Evolutionary conservation across 2,888 invertebrate species (phyloP), one percentile per base, ranked within the genome.

Genomic region (Euplexia lucipara): DNA sequence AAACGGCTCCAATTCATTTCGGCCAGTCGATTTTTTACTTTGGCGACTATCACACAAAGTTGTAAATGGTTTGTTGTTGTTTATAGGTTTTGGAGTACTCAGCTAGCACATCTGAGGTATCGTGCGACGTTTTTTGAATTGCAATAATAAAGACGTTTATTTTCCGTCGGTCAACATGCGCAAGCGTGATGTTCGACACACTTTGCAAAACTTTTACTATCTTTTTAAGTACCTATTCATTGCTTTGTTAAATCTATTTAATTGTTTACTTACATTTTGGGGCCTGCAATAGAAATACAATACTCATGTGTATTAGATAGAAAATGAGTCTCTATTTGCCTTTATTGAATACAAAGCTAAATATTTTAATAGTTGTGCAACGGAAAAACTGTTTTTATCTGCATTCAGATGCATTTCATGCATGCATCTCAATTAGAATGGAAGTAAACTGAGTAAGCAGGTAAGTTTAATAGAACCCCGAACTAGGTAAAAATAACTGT

Each of bases 181-280:
- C 61, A 73, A 72, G 79, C 81, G 75, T 56, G 68, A 61, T 75
- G 77, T 76, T 79, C 83, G 83, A 83, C 83, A 81, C 76, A 81
- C 81, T 75, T 82, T 66, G 54, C 56, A 56, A 41, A 57, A 88
- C 90, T 90, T 90, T 89, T 90, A 90, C 88, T 88, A 88, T 88
- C 88, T 86, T 71, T 82, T 76, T 70, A 61, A 71, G 73, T 65
- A 54, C 26, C 12, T 49, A 35, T 12, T 35, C 5, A 14, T 5
- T 72, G 69, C 49, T 82, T 54, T 42, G 54, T 52, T 79, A 75
- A 78, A 73, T 61, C 60, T 16, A n/a, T 20, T 4, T 54, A 34
- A 66, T 80, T 71, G 63, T 68, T 65, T 58, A 74, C 60, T 65
- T 18, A 39, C n/a, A n/a, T n/a, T n/a, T n/a, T n/a, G n/a, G n/a